Evolutionary conservation across 2,113 vertebrate species (phyloP).

Genomic region (Heterocephalus glaber): DNA sequence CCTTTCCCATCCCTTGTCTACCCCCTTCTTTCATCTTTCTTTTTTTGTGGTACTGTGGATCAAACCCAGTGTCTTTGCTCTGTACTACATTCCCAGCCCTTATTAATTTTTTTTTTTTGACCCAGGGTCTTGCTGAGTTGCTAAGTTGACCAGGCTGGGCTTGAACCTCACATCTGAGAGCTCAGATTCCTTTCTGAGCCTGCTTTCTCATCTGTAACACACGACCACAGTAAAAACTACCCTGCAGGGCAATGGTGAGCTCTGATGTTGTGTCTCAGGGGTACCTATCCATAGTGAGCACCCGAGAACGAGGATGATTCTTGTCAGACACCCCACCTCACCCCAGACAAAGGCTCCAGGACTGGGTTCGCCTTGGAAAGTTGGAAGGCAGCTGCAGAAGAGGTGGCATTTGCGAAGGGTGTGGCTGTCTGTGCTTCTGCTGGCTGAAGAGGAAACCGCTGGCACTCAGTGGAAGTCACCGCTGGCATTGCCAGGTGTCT

Average conservation of each 20-base stretch:
- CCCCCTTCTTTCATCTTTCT: background rate
- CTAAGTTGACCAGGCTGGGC: background rate
- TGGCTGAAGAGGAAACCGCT: background rate
- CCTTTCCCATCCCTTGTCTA: background rate
- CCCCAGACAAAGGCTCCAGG: background rate
- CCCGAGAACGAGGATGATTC: background rate
- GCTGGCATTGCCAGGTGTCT: conserved; percentile 68
- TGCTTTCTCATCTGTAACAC: background rate
- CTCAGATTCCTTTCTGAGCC: background rate
- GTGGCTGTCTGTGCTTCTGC: conserved; percentile 40
- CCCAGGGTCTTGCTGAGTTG: background rate
- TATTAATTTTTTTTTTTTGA: background rate
- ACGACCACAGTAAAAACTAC: too few species aligned
- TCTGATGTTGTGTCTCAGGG: background rate
- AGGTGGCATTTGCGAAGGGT: conserved; percentile 25
- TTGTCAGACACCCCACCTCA: background rate
- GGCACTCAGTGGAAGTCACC: conserved; percentile 43
- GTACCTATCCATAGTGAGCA: background rate
- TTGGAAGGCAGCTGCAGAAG: background rate
- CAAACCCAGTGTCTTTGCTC: background rate
- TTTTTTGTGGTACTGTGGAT: background rate
- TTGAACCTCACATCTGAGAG: background rate
- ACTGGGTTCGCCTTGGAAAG: background rate
- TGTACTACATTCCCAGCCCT: background rate
- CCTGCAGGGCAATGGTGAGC: background rate